Evolutionary conservation across 2,113 vertebrate species (phyloP), one percentile per base, ranked within the genome.

Genomic region (Hydropotes inermis): DNA sequence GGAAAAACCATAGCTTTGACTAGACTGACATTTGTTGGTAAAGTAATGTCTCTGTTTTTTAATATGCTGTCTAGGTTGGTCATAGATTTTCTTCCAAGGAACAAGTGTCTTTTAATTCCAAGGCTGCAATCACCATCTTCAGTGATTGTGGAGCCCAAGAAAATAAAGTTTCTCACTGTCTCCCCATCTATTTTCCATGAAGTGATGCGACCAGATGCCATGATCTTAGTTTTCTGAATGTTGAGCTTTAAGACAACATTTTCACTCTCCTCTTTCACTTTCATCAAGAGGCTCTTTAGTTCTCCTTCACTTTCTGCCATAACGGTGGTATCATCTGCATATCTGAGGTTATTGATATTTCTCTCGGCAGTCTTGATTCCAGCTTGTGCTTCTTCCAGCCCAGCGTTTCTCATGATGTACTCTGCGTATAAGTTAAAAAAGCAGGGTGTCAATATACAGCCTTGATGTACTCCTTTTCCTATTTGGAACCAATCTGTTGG

Each of bases 141-240:
- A 39, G 19, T 39, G n/a, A 70, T 70, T 39, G 3, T 70, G n/a
- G 10, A 39, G 19, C 19, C 67, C 67, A 0, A 0, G 0, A 70
- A 70, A 70, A 36, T 70, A 70, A 70, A 70, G 4, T 36, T 70
- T 70, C 67, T 36, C n/a, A 67, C 33, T n/a, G 64, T 67, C 5
- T 67, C 17, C 17, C 64, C 5, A 11, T 70, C 67, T 54, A 70
- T 70, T 70, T 12, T 9, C 12, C n/a, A 36, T 70, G 67, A 70
- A 70, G 7, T 70, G n/a, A 12, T 70, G 67, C 1, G 67, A 23
- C 19, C 6, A 2, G 19, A 23, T 36, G 4, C n/a, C n/a, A 70
- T 70, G n/a, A 70, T 36, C 64, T 23, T 36, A 70, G 64, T 70
- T 36, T 70, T 36, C 64, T 70, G 17, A 36, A 23, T 70, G n/a